Evolutionary conservation across 2,113 vertebrate genomes (phyloP).

Genomic region (Piliocolobus tephrosceles): DNA sequence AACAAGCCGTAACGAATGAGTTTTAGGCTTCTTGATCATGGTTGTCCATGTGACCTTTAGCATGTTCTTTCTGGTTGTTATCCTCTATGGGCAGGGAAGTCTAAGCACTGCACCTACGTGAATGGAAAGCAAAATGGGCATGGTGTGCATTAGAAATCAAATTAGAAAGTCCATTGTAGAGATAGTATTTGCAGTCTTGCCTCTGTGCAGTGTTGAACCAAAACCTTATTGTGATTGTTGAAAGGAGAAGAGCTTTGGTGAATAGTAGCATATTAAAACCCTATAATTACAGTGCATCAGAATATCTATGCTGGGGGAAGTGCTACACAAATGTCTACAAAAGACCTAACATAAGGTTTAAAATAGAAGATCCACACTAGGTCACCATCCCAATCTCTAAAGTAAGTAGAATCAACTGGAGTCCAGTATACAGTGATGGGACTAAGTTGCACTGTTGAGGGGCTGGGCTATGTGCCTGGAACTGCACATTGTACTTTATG

Average conservation of each 20-base stretch:
- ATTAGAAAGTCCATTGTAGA: constrained; percentile 24
- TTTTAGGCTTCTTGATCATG: not conserved
- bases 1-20: not conserved
- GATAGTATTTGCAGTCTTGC: constrained; percentile 13
- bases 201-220: not conserved
- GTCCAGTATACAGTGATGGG: no score
- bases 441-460: not conserved
- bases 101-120: not conserved
- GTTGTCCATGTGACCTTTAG: not conserved
- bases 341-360: not conserved
- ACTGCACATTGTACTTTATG: not conserved
- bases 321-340: not conserved
- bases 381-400: not conserved
- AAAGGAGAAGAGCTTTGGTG: constrained; percentile 52
- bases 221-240: constrained; percentile 6
- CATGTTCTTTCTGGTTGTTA: not conserved
- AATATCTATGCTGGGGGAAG: not conserved
- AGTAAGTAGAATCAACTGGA: not conserved
- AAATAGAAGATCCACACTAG: not conserved
- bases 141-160: constrained; percentile 43
- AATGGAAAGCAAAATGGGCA: constrained; percentile 6
- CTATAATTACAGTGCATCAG: constrained; percentile 17
- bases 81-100: not conserved
- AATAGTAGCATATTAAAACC: not conserved
- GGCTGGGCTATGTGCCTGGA: not conserved